Percentiles rank a stretch among this genome's conserved stretches.
Conservation (phyloP, 2,888 invertebrate genomes). For the Eupsilia transversa region DNA sequence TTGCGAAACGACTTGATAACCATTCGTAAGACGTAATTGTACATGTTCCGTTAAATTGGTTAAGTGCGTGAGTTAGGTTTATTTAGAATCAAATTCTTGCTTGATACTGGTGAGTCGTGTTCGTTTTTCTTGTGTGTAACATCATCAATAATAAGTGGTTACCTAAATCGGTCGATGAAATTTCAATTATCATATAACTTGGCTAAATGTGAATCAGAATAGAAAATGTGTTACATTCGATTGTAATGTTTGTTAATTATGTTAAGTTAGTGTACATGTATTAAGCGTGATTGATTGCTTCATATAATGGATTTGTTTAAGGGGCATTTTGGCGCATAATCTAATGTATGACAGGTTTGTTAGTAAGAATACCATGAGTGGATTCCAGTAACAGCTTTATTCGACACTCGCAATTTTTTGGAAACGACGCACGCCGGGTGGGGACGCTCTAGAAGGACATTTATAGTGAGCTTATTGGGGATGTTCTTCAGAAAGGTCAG, state of each 20-base stretch:
- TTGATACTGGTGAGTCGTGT: constrained; percentile 30
- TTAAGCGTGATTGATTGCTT: constrained; percentile 34
- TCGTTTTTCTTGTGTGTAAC: constrained; percentile 39
- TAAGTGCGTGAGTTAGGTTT: constrained; percentile 33
- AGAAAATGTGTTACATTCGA: constrained; percentile 58
- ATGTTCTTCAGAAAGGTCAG: too few species aligned
- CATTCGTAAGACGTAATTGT: constrained; percentile 34
- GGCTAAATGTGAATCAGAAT: constrained; percentile 53
- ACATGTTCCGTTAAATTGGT: constrained; percentile 33
- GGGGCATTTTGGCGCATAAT: too few species aligned
- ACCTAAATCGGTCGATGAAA: constrained; percentile 59
- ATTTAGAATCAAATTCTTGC: constrained; percentile 34
- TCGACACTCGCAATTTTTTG: too few species aligned
- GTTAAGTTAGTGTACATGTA: constrained; percentile 14
- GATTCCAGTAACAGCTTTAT: too few species aligned
- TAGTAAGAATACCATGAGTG: too few species aligned
- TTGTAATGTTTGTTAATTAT: constrained; percentile 48
- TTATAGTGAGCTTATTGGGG: too few species aligned
- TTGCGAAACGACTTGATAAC: constrained; percentile 65
- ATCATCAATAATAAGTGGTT: constrained; percentile 43
- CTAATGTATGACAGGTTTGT: too few species aligned
- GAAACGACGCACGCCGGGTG: too few species aligned
- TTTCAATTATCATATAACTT: constrained; percentile 61
- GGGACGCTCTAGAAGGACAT: too few species aligned
- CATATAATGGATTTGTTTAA: not conserved